Base-by-base conservation (phyloP, 2,888 invertebrate genomes). In the Trachelus stipa region DNA sequence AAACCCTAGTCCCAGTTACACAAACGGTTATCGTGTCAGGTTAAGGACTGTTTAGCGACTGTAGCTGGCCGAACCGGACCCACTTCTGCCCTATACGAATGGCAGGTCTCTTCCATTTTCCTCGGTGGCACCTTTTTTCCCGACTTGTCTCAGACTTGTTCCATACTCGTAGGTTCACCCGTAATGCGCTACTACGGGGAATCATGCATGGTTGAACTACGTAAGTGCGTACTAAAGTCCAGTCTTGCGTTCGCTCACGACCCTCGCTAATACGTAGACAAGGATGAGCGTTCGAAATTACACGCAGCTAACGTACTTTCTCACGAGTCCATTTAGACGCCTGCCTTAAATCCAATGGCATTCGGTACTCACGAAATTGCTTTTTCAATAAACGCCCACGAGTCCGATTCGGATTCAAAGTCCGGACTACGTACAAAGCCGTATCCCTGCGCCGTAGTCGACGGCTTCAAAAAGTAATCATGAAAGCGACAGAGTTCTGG, bases 131-230 rank as follows among this genome's bases (percentile, higher is more conserved):
- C 71, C 71, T 71, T 74, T n/a, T 74, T 74, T n/a, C 40, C 40
- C 35, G 68, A 73, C 31, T 71, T 69, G 76, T 77, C 77, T 78
- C 81, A 79, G 83, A 81, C 83, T 82, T 80, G 85, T 84, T 83
- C 78, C 80, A 77, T 78, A 80, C 79, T 79, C 77, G 76, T 80
- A 79, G 56, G 80, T 83, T 87, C 87, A 88, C 87, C 88, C 87
- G 88, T 84, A 83, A 86, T 81, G 84, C 83, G 78, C 81, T 80
- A 80, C 85, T 83, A 81, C 83, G 83, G 85, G 90, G 90, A 90
- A 89, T 84, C 86, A 89, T 85, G 90, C 88, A 87, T 89, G 87
- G 90, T 87, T 90, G 90, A 89, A 77, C 80, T 75, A 81, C 85
- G 81, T 87, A 87, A 88, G 86, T 84, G 84, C 79, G 82, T 80